Base-by-base conservation (phyloP, 2,888 invertebrate genomes). In the Salpingus planirostris region DNA sequence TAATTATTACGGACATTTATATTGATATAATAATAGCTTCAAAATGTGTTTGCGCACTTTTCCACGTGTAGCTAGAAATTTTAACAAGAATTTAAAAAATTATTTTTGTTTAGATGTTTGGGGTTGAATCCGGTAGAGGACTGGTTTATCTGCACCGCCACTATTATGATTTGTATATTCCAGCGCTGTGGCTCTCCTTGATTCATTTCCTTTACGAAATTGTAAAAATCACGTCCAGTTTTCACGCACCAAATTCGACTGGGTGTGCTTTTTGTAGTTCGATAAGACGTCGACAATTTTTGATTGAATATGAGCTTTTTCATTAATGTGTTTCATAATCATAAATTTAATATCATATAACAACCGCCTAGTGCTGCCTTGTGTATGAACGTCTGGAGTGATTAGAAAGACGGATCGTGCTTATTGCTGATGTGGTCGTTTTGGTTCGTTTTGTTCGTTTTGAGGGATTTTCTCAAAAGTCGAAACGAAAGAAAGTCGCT, bases 351-450 rank as follows among this genome's bases (percentile, higher is more conserved):
- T n/a, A n/a, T n/a, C n/a, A n/a, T n/a, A n/a, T n/a, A 43, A 41
- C 42, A 29, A 46, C 43, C 46, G 47, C 49, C 46, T 51, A 43
- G 46, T 49, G 50, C 47, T 52, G 54, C 54, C 51, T 54, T 52
- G 44, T 50, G 49, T 47, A 47, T 51, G 49, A 47, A 52, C 40
- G 43, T 46, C 36, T 30, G 40, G 46, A 41, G 37, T 48, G 49
- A 50, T 38, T 47, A 45, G 33, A 15, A 37, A 42, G 38, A 41
- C 37, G 43, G 46, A 40, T 49, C 52, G 54, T 55, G 57, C 57
- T 59, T 57, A 41, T 44, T 43, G 55, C 55, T 49, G 52, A 50
- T 39, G 48, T 47, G 33, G 37, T 49, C n/a, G n/a, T n/a, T n/a
- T n/a, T n/a, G n/a, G n/a, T n/a, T n/a, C n/a, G n/a, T n/a, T n/a